phyloP scores from a whole-genome alignment of 1,140 invertebrate species.

The Dinoponera quadriceps region DNA sequence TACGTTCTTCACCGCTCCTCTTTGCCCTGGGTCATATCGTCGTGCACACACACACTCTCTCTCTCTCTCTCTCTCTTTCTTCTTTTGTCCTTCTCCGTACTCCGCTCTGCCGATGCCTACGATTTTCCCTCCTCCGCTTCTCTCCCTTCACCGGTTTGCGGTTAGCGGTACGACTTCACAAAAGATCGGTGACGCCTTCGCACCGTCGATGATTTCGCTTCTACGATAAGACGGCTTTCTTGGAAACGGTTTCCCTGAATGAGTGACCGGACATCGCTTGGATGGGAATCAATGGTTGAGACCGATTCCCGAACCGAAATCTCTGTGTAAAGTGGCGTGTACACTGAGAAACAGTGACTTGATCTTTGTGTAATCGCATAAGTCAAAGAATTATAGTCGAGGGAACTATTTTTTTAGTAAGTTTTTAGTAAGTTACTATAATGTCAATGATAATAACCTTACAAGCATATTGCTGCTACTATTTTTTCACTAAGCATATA shows the following conservation, averaged over 20 bases:
- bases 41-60: neutral
- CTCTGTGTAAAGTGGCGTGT: neutral
- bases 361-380: too few species aligned
- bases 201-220: slow-evolving; percentile 10
- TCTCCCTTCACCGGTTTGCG: neutral
- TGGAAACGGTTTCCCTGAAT: neutral
- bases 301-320: neutral
- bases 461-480: too few species aligned
- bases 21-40: slow-evolving; percentile 58
- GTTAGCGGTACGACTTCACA: neutral
- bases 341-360: too few species aligned
- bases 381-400: too few species aligned
- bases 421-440: too few species aligned
- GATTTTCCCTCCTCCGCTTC: neutral
- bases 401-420: too few species aligned
- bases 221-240: slow-evolving; percentile 10
- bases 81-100: neutral
- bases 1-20: slow-evolving; percentile 58
- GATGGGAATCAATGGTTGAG: neutral
- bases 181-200: slow-evolving; percentile 1
- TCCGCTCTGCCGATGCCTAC: neutral
- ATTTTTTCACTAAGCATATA: too few species aligned
- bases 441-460: too few species aligned
- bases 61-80: neutral
- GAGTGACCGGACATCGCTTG: neutral